Conservation (phyloP, 2,113 vertebrate genomes). For the Melanerpes aurifrons region DNA sequence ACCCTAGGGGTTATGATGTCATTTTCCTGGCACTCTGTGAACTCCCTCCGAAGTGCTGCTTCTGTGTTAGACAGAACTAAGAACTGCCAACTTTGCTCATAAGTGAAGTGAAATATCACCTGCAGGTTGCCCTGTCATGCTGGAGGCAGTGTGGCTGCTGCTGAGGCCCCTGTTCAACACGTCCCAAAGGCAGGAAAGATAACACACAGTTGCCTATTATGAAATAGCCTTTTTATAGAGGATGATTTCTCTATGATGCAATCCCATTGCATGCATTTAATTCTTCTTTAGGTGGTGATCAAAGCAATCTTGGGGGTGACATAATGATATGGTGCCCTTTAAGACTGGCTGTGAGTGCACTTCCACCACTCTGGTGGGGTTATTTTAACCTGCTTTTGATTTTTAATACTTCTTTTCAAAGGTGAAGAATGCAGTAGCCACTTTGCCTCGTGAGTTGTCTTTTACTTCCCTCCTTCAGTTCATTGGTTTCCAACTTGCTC, state of each 20-base stretch:
- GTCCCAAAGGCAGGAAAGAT: neutral
- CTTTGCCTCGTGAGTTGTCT: neutral
- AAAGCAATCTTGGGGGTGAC: neutral
- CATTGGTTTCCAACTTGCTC: neutral
- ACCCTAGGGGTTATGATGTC: neutral
- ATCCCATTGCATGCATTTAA: neutral
- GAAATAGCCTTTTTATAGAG: conserved; percentile 28
- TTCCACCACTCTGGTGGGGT: neutral
- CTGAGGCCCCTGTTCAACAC: neutral
- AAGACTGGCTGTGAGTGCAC: neutral
- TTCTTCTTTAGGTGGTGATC: neutral
- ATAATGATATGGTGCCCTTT: neutral
- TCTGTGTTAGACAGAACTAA: neutral
- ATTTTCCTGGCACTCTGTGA: neutral
- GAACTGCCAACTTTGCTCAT: neutral
- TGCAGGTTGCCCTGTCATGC: neutral
- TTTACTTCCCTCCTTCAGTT: neutral
- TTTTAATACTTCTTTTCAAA: neutral
- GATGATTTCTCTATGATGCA: neutral
- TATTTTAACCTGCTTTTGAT: neutral
- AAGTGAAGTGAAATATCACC: neutral
- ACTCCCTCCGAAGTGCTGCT: neutral
- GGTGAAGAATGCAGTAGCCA: neutral
- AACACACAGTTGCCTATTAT: neutral
- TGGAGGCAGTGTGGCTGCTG: neutral